Evolutionary conservation across 2,888 invertebrate genomes (phyloP).

Genomic region (Hirtodrosophila trivittata): DNA sequence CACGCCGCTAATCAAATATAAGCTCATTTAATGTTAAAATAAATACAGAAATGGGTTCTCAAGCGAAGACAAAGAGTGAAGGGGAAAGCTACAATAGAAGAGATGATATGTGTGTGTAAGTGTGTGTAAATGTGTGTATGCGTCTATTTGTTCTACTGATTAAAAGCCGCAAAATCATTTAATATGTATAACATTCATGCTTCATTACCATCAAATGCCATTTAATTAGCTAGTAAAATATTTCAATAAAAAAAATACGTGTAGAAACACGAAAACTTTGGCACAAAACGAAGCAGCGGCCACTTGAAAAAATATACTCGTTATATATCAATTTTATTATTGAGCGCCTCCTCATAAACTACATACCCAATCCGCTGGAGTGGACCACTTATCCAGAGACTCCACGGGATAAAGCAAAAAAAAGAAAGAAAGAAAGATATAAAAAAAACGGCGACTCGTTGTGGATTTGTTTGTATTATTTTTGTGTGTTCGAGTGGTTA

Average conservation of each 20-base stretch:
- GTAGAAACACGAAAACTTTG: conserved; percentile 29
- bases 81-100: not conserved
- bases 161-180: conserved; percentile 70
- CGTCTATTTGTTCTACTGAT: conserved; percentile 37
- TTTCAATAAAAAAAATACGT: conserved; percentile 43
- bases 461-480: conserved; percentile 50
- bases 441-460: conserved; percentile 13
- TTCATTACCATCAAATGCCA: conserved; percentile 39
- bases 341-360: conserved; percentile 44
- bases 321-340: conserved; percentile 62
- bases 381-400: conserved; percentile 36
- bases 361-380: conserved; percentile 33
- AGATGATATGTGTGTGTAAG: not conserved
- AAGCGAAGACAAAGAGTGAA: not conserved
- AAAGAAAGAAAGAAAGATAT: conserved; percentile 15
- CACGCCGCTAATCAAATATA: conserved; percentile 65
- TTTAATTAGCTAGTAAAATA: conserved; percentile 67
- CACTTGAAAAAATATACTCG: too few relatives aligned
- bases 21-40: conserved; percentile 70
- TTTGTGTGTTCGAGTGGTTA: conserved; percentile 3
- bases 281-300: too few relatives aligned
- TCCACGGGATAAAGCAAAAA: conserved; percentile 26
- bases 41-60: conserved; percentile 40
- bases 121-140: not conserved
- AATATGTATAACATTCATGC: conserved; percentile 29